Evolutionary conservation across 2,797 vertebrate genomes (phyloP).

Genomic region (Atherinosoma microstoma): DNA sequence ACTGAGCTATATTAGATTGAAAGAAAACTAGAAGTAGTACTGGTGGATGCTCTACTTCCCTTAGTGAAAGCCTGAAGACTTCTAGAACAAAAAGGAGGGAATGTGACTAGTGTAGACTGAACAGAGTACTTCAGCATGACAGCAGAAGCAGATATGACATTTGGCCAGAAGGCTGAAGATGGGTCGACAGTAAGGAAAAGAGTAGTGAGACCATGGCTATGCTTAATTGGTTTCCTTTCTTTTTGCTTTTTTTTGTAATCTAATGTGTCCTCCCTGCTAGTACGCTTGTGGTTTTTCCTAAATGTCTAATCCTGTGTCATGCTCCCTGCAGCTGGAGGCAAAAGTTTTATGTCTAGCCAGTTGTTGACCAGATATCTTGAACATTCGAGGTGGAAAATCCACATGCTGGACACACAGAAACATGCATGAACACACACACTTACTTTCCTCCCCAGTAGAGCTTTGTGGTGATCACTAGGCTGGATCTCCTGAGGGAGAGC

Average conservation of each 20-base stretch:
- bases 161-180: constrained; percentile 32
- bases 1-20: constrained; percentile 32
- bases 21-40: constrained; percentile 19
- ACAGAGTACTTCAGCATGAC: constrained; percentile 42
- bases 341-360: constrained; percentile 20
- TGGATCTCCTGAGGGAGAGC: constrained; percentile 90
- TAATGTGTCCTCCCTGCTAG: constrained; percentile 21
- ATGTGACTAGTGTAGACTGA: constrained; percentile 51
- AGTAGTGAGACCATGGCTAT: constrained; percentile 14
- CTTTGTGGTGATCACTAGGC: constrained; percentile 97
- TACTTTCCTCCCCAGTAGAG: constrained; percentile 99
- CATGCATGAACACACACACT: constrained; percentile 69
- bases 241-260: constrained; percentile 1
- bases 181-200: constrained; percentile 19
- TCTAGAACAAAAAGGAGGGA: constrained; percentile 23
- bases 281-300: constrained; percentile 21
- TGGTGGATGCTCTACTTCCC: constrained; percentile 13
- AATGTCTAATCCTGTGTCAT: constrained; percentile 43
- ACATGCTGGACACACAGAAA: constrained; percentile 22
- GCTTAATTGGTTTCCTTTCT: background rate
- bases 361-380: constrained; percentile 18
- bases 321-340: constrained; percentile 23
- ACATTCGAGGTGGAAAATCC: constrained; percentile 27
- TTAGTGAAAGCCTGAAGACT: constrained; percentile 25
- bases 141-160: constrained; percentile 44